Conservation (phyloP, 2,797 vertebrate genomes). For the Aratinga solstitialis region DNA sequence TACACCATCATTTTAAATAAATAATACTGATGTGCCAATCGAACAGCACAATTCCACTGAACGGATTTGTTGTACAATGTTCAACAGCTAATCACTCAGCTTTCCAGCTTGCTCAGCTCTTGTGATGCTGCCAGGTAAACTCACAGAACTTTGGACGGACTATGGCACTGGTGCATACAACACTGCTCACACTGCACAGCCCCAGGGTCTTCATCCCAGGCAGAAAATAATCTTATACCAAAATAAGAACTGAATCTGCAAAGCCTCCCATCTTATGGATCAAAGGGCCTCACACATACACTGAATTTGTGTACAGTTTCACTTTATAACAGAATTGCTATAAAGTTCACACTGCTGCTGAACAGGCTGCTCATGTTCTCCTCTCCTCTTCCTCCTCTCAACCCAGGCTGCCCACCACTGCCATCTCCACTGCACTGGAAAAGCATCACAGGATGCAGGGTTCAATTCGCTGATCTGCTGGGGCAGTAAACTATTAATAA, state of each 20-base stretch:
- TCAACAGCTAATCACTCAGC: not conserved
- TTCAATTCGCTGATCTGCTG: not conserved
- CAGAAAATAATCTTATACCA: not conserved
- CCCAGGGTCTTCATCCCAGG: not conserved
- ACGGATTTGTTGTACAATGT: not conserved
- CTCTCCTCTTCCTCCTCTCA: not conserved
- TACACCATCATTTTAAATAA: slow-evolving; percentile 3
- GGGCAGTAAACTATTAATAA: slow-evolving; percentile 29
- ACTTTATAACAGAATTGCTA: not conserved
- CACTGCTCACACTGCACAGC: not conserved
- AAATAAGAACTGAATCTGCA: not conserved
- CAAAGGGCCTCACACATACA: not conserved
- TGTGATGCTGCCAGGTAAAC: not conserved
- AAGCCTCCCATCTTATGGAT: not conserved
- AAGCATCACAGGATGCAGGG: rapidly evolving
- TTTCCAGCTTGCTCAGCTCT: not conserved
- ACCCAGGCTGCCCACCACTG: not conserved
- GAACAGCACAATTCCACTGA: not conserved
- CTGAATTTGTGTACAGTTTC: not conserved
- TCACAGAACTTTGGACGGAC: rapidly evolving
- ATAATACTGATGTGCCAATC: not conserved
- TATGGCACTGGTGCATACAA: not conserved
- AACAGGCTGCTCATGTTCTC: rapidly evolving
- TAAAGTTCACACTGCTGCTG: not conserved
- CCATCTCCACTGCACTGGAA: not conserved